Evolutionary conservation across 2,113 vertebrate species (phyloP), one percentile per base, ranked within the genome.

Genomic region (Girardinichthys multiradiatus): DNA sequence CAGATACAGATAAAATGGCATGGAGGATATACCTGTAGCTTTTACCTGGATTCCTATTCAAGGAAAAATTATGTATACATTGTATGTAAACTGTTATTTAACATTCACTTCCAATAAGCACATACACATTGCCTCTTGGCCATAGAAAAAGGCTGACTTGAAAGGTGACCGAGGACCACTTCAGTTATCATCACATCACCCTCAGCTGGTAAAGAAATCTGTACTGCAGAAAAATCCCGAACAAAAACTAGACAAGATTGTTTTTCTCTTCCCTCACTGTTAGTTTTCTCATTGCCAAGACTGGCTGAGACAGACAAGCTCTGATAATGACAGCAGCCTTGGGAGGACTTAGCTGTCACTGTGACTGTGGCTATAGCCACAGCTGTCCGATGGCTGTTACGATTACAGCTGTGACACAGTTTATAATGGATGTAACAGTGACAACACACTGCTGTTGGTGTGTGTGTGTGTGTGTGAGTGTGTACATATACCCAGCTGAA

Each of bases 321-420:
- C 61, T 60, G 57, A 67, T 51, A 31, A 14, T 67, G 35, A 64
- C 63, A 27, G 28, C 64, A 59, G 57, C 10, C 57, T 48, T 74
- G 1, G 57, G n/a, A 51, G 59, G 14, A 58, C 35, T 39, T 51
- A 57, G 64, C 33, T 58, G 61, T 30, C 62, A 65, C 17, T 61
- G 57, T 48, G 64, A 64, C 28, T 48, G 54, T 58, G 39, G 57
- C 57, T 45, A 39, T 0, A 51, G 7, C 48, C 48, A 51, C 2
- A 21, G 7, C 21, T 51, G 48, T 51, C 48, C 48, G 9, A 9
- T n/a, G 17, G 48, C 7, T n/a, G 24, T 5, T 51, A 51, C 48
- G 15, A n/a, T 54, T n/a, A n/a, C 1, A 21, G 2, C 48, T 54
- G 21, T 54, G 48, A 54, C 48, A 54, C 48, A 54, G 48, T 54